These are phyloP conservation scores for Mus caroli DNA, from an alignment of 2,797 vertebrate genomes.

Conservation along the genomic window DNA sequence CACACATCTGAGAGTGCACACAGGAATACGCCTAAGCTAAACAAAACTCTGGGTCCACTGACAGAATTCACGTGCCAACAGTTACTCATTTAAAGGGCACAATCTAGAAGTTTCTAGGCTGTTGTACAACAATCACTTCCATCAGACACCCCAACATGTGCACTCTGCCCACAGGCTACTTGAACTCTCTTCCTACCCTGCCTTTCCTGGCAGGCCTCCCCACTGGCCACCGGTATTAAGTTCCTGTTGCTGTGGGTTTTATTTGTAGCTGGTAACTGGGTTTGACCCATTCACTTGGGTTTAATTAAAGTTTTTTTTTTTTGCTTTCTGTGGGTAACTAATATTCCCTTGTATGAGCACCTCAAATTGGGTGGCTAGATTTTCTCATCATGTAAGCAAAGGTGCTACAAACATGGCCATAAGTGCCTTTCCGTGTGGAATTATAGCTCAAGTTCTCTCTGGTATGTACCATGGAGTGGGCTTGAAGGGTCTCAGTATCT, in stretches of 20 bases:
- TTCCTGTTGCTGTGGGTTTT: background rate
- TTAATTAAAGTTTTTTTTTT: background rate
- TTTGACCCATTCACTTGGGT: background rate
- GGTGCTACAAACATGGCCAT: background rate
- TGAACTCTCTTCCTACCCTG: too few species aligned
- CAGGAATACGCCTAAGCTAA: background rate
- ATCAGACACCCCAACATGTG: too few species aligned
- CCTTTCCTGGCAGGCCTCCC: background rate
- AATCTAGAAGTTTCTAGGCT: background rate
- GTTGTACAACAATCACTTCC: background rate
- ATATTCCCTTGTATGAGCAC: background rate
- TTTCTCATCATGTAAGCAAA: background rate
- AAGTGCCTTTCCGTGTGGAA: background rate
- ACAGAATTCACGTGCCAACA: background rate
- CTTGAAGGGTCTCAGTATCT: background rate
- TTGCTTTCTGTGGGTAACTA: background rate
- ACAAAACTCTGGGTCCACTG: background rate
- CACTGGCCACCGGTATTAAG: background rate
- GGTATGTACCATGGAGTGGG: background rate
- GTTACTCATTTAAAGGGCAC: background rate
- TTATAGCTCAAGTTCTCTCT: background rate
- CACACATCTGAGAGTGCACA: background rate
- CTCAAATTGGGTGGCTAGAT: background rate
- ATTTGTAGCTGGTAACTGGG: background rate
- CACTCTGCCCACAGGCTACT: background rate